Evolutionary conservation across 2,797 vertebrate genomes (phyloP).

Genomic region (Aselliscus stoliczkanus): DNA sequence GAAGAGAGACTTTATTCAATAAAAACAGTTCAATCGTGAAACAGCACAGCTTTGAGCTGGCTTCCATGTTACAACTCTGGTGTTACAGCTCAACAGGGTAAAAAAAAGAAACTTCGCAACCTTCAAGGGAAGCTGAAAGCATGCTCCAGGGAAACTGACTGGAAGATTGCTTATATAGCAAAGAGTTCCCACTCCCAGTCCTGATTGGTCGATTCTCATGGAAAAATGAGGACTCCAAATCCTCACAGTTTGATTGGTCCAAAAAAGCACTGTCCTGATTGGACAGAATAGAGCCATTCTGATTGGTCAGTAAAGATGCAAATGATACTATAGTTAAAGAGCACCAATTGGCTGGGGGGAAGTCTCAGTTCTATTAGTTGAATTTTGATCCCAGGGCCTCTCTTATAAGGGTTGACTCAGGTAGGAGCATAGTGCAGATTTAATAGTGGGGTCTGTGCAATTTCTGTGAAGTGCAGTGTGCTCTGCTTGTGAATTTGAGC

Average conservation of each 20-base stretch:
- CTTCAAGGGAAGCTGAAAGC: neutral
- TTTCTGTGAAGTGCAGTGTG: neutral
- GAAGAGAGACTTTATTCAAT: neutral
- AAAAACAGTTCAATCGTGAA: neutral
- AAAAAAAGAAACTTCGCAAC: too few relatives aligned
- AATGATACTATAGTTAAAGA: too few relatives aligned
- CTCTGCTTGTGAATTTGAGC: neutral
- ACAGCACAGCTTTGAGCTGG: neutral
- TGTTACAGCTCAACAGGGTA: neutral
- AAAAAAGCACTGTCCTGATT: neutral
- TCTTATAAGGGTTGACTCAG: neutral
- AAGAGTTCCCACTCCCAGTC: neutral
- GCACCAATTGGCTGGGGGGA: neutral
- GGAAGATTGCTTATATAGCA: neutral
- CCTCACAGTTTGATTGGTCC: neutral
- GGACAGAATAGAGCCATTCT: neutral
- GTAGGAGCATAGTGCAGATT: neutral
- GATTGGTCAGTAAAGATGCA: neutral
- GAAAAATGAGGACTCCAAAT: neutral
- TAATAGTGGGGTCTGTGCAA: neutral
- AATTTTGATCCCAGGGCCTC: neutral
- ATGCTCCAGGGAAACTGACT: accelerated
- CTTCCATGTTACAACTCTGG: neutral
- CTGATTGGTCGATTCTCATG: neutral
- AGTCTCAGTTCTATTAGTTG: neutral